Evolutionary conservation across 2,797 vertebrate genomes (phyloP), one percentile per base, ranked within the genome.

Genomic region (Trachops cirrhosus): DNA sequence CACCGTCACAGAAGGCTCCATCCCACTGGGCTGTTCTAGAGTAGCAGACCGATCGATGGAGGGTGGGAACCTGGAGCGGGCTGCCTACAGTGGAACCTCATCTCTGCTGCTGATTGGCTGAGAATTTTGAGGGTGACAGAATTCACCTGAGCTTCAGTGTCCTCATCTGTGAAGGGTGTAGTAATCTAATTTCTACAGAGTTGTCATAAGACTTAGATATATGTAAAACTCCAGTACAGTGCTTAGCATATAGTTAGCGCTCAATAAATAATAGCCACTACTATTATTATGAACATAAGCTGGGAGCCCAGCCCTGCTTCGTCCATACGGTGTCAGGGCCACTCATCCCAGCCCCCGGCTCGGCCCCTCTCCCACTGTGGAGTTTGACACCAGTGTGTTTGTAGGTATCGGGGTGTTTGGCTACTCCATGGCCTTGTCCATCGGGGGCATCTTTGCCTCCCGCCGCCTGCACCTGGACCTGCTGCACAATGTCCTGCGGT

Each of bases 391-490:
- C 0, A 5, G 71, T 0, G 3, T 54, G 44, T 96, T 50, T 59
- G 37, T 93, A 99, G 99, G 99, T 7, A 32, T 99, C 48, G 98
- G 99, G 0, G 99, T 99, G 70, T 99, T 99, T 39, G 98, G 98
- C 82, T 99, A 99, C 98, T 99, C 99, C 0, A 98, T 99, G 94
- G 95, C 98, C 0, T 98, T 99, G 95, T 99, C 99, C n/a, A 94
- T 99, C 0, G 99, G 99, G 4, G 99, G 99, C 9, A 98, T 99
- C 97, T 94, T 99, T 48, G 99, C 99, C 0, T 99, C 99, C 0
- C 99, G 98, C 1, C 99, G 96, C 94, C 99, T 99, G 37, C 99
- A 99, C 94, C 92, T 99, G 50, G 98, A 99, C 90, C 98, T 99
- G 98, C 98, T 99, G 62, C 98, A 99, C 46, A 99, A 99, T 0